Percentiles rank a stretch among this genome's conserved stretches.
Evolutionary conservation across 2,113 vertebrate species (phyloP).

Genomic region (Poecilia latipinna): DNA sequence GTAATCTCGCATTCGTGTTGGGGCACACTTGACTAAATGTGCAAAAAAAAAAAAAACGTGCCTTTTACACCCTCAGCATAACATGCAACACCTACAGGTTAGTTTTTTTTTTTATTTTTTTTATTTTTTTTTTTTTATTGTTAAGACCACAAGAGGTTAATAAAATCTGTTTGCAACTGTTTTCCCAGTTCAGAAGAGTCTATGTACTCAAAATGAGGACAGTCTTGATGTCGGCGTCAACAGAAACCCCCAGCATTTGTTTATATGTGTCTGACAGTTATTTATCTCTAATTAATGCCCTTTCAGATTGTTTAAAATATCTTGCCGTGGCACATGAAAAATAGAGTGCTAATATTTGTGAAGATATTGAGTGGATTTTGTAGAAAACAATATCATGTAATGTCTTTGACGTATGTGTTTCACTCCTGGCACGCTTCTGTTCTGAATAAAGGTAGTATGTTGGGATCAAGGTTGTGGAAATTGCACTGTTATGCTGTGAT

Average conservation of each 20-base stretch:
- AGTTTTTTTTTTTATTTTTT: not conserved
- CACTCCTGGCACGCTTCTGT: too few species aligned
- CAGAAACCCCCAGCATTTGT: not conserved
- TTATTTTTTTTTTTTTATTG: not conserved
- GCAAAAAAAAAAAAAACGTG: conserved; percentile 40
- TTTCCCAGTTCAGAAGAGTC: not conserved
- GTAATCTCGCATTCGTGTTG: conserved; percentile 41
- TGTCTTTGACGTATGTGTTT: too few species aligned
- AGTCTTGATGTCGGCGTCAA: not conserved
- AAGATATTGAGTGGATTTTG: too few species aligned
- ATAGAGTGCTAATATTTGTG: too few species aligned
- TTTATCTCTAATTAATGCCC: not conserved
- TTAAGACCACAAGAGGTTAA: not conserved
- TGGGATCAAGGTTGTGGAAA: too few species aligned
- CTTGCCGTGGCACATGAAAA: too few species aligned
- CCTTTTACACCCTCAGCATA: conserved; percentile 45
- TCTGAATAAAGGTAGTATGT: too few species aligned
- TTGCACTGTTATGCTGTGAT: too few species aligned
- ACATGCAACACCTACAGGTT: conserved; percentile 18
- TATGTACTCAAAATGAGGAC: not conserved
- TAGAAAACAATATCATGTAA: too few species aligned
- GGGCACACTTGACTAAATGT: conserved; percentile 36
- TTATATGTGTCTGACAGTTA: not conserved
- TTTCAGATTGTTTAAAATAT: too few species aligned
- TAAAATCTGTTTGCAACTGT: too few species aligned